Evolutionary conservation across 2,113 vertebrate species (phyloP), one percentile per base, ranked within the genome.

Genomic region (Xenus cinereus): DNA sequence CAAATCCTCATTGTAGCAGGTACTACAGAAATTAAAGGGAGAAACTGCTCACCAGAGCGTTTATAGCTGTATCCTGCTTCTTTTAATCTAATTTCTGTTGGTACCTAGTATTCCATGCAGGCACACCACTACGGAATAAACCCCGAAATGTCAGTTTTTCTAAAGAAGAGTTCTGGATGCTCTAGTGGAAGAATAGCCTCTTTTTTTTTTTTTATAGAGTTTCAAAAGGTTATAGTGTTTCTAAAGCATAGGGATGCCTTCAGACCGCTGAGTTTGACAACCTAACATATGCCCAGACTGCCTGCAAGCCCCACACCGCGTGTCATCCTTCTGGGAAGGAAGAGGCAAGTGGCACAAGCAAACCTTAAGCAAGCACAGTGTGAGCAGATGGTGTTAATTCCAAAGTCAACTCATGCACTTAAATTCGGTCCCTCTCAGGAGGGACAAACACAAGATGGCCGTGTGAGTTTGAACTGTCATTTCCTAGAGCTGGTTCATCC

Each of bases 341-440:
- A 84, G 23, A 89, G 41, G 35, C 30, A 75, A 78, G 53, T 0
- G 0, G 53, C 53, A 72, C 39, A 92, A 82, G 50, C 32, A 71
- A 94, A 89, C 33, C 68, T 76, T 57, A 93, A 64, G 43, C 76
- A 90, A 87, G 30, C 32, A 64, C 39, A 56, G 33, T 46, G 48
- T 78, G 64, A 90, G 66, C 86, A 97, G 88, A 90, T 90, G 92
- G 88, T 89, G 69, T 82, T 93, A 88, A 89, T 96, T 96, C 83
- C 73, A 82, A 88, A 91, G 89, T 92, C 86, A 89, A 87, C 7
- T 62, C 66, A 72, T 75, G 73, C 66, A 89, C 92, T 66, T 89
- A 92, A 94, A 92, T 92, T 84, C 12, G 3, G 48, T 84, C 62
- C 35, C 28, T 72, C 69, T 96, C 92, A 78, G 64, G 79, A 92